Evolutionary conservation across 2,797 vertebrate species (phyloP), one percentile per base, ranked within the genome.

Genomic region (Ciconia nigra): DNA sequence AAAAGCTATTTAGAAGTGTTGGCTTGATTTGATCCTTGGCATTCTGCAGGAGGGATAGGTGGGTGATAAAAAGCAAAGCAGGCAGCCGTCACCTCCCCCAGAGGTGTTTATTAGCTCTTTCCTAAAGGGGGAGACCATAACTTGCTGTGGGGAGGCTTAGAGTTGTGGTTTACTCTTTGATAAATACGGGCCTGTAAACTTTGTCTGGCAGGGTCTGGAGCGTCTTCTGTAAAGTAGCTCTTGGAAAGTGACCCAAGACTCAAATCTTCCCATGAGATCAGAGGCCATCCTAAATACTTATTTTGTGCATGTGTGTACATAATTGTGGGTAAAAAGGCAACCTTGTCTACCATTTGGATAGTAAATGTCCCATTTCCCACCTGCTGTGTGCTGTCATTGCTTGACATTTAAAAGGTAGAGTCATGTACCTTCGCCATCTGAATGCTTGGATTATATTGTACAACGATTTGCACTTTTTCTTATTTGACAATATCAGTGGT

Each of bases 1-100:
- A 57, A 54, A 85, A 96, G 74, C 58, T 57, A 22, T 81, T 85
- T 76, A 80, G 69, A 52, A 70, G 59, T 18, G 42, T 52, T 92
- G 93, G 72, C 90, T 97, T 92, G 67, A 71, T 58, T 59, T 78
- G 59, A 65, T 92, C 80, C 25, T 26, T 49, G 70, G 44, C 17
- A 12, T 84, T 83, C 87, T 87, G 37, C 47, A 41, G 90, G 55
- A 87, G 51, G 57, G 25, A 26, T 37, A 57, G 80, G 31, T 41
- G 74, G 21, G 55, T 29, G 76, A 87, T 73, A 18, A 51, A 57
- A 85, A 86, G 78, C 58, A 58, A 71, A 93, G 62, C n/a, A 67
- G n/a, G 39, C 29, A 46, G 18, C 57, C 65, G 41, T n/a, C 2
- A 5, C 20, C 46, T 66, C 9, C 42, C 25, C 67, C 13, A 39